Conservation (phyloP, 2,888 invertebrate genomes). For the Cantharis rustica region DNA sequence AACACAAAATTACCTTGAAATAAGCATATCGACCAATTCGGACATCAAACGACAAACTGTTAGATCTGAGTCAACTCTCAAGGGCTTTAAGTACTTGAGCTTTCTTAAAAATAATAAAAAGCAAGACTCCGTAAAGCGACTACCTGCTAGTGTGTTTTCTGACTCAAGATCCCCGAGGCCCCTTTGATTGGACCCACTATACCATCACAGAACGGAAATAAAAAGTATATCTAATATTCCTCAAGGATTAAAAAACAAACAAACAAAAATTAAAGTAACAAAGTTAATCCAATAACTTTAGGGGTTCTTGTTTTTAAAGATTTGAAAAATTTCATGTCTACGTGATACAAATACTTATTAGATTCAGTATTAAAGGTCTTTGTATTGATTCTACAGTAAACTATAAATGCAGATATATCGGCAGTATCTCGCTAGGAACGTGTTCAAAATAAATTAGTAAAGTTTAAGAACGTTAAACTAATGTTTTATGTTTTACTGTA, state of each 20-base stretch:
- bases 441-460: background rate
- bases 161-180: conserved; percentile 23
- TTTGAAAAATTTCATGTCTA: conserved; percentile 2
- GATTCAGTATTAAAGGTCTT: background rate
- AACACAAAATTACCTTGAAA: background rate
- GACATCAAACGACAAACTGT: background rate
- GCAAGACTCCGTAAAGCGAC: conserved; percentile 29
- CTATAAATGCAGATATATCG: conserved; percentile 1
- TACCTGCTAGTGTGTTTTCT: conserved; percentile 17
- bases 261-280: conserved; percentile 21
- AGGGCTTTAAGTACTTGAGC: conserved; percentile 16
- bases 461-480: background rate
- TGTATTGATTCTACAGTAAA: background rate
- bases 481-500: background rate
- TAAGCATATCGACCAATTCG: background rate
- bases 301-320: background rate
- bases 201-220: conserved; percentile 25
- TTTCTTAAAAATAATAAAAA: conserved; percentile 27
- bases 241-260: conserved; percentile 23
- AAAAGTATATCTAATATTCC: conserved; percentile 29
- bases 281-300: conserved; percentile 2
- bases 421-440: background rate
- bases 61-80: conserved; percentile 16
- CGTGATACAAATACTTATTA: conserved; percentile 11
- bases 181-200: conserved; percentile 29